A percentile compares a stretch with the other conserved stretches of the same genome.
Evolutionary conservation across 30 jellyfish, hydroid and myxozoan species (phyloP).

Genomic region (Pseudorhiza aurosa): DNA sequence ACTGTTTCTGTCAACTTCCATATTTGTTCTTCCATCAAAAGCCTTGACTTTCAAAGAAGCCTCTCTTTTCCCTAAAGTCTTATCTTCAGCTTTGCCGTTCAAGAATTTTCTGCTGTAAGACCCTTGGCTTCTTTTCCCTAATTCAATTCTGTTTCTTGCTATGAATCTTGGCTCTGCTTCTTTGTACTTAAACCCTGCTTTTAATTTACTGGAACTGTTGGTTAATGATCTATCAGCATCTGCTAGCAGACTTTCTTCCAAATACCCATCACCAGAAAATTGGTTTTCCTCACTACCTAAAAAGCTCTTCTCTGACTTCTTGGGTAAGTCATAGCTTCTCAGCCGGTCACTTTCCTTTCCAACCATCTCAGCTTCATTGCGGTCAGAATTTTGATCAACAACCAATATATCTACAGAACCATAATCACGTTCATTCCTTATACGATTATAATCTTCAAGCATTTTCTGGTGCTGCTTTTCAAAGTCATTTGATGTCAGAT

Average conservation of each 20-base stretch:
- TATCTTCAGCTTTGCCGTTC: background rate
- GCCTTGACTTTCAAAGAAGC: no score
- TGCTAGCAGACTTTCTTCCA: background rate
- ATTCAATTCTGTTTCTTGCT: slow-evolving; percentile 15
- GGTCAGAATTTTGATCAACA: background rate
- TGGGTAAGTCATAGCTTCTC: background rate
- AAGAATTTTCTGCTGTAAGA: slow-evolving; percentile 44
- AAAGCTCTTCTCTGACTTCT: background rate
- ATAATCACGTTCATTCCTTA: background rate
- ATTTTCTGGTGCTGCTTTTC: slow-evolving; percentile 3
- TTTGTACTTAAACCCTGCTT: slow-evolving; percentile 45
- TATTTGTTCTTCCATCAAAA: background rate
- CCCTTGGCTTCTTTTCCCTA: slow-evolving; percentile 34
- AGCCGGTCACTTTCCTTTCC: background rate
- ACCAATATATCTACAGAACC: slow-evolving; percentile 34
- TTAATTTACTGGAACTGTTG: background rate
- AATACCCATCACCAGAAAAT: background rate
- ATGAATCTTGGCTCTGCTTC: slow-evolving; percentile 45
- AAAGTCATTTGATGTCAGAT: background rate
- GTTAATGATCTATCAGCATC: background rate
- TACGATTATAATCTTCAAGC: slow-evolving; percentile 5
- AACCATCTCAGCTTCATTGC: background rate
- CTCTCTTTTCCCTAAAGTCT: no score
- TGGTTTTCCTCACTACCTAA: background rate
- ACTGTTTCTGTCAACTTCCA: background rate